phyloP scores from a whole-genome alignment of 2,888 invertebrate genomes.

The Icerya purchasi region DNA sequence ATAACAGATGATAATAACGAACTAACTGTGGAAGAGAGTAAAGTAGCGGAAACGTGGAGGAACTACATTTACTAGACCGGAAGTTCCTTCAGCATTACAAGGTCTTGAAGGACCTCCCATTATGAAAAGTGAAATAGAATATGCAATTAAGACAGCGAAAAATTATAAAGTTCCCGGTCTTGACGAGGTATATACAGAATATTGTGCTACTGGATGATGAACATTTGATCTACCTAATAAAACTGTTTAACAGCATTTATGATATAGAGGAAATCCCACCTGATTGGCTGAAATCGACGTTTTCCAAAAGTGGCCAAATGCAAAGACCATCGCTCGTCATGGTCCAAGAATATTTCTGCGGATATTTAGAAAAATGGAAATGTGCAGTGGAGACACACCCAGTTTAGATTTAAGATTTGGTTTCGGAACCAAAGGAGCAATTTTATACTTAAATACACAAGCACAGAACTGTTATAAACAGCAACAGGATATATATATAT shows the following conservation, averaged over 20 bases:
- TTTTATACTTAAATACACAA: background rate
- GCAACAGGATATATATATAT: background rate
- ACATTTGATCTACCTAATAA: background rate
- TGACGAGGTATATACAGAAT: background rate
- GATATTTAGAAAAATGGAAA: background rate
- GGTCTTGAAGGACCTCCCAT: background rate
- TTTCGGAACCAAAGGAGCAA: background rate
- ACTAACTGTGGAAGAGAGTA: background rate
- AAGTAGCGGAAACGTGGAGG: background rate
- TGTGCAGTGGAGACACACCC: background rate
- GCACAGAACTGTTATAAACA: background rate
- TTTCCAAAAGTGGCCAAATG: background rate
- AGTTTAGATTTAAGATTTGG: background rate
- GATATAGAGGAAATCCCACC: background rate
- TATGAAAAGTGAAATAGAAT: background rate
- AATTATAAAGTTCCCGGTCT: background rate
- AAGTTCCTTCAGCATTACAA: background rate
- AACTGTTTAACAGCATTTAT: background rate
- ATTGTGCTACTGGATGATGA: background rate
- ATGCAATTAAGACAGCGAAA: background rate
- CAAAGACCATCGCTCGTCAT: background rate
- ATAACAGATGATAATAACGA: background rate
- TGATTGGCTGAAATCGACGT: background rate
- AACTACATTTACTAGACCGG: background rate
- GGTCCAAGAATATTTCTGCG: background rate